Conservation (phyloP, 1,140 invertebrate species). For the Archegozetes longisetosus region DNA sequence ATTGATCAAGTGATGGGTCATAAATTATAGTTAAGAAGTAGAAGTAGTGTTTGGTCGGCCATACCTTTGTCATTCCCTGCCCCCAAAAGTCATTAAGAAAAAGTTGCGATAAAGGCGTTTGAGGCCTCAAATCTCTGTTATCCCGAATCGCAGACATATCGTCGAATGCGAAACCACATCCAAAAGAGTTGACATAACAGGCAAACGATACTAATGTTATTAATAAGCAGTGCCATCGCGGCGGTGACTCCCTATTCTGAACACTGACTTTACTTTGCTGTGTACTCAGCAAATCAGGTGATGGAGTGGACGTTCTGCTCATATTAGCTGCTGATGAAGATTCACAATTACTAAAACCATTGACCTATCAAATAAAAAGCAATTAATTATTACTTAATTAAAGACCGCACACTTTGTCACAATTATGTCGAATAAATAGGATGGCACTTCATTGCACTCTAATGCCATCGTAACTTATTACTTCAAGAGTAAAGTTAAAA, state of each 20-base stretch:
- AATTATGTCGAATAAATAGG: too few species aligned
- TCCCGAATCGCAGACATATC: conserved; percentile 92
- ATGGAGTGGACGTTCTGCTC: not conserved
- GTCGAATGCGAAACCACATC: conserved; percentile 82
- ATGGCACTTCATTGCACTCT: too few species aligned
- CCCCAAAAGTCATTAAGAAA: conserved; percentile 97
- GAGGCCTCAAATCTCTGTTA: conserved; percentile 76
- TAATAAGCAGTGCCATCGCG: not conserved
- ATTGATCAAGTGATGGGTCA: not conserved
- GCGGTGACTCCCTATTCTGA: not conserved
- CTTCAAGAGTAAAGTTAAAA: too few species aligned
- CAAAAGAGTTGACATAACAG: conserved; percentile 62
- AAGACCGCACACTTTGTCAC: too few species aligned
- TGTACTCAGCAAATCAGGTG: not conserved
- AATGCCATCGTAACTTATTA: too few species aligned
- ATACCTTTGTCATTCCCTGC: conserved; percentile 87
- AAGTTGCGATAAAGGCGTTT: conserved; percentile 71
- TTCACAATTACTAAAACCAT: too few species aligned
- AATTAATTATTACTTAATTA: too few species aligned
- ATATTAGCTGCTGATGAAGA: too few species aligned
- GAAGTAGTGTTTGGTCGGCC: conserved; percentile 57
- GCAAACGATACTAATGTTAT: not conserved
- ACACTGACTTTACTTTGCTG: not conserved
- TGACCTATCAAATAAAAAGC: too few species aligned
- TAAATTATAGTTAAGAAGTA: not conserved